Conservation (phyloP, 1,140 invertebrate genomes). For the Apolygus lucorum region DNA sequence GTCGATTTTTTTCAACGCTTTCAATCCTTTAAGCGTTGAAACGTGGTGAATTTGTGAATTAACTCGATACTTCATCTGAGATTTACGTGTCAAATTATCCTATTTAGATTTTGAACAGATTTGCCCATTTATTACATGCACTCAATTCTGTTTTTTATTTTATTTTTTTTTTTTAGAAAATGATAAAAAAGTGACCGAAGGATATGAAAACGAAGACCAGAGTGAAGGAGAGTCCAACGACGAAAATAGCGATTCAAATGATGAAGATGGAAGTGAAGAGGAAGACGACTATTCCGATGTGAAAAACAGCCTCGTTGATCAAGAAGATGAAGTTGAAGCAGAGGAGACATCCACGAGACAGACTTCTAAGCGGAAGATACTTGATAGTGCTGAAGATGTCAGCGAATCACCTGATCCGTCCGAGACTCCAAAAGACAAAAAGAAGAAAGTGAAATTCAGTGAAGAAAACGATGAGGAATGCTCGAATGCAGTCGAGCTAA, state of each 20-base stretch:
- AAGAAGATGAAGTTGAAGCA: slow-evolving; percentile 37
- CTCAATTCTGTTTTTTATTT: slow-evolving; percentile 14
- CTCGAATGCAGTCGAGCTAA: slow-evolving; percentile 26
- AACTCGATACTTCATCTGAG: too few species aligned
- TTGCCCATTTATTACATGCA: too few species aligned
- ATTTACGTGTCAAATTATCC: too few species aligned
- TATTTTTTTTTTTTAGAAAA: slow-evolving; percentile 14
- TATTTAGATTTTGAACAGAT: too few species aligned
- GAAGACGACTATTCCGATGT: slow-evolving; percentile 31
- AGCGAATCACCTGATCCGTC: too few species aligned
- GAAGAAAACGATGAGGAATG: neutral
- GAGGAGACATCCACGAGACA: slow-evolving; percentile 35
- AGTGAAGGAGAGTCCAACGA: neutral
- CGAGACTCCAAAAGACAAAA: slow-evolving; percentile 28
- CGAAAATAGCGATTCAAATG: too few species aligned
- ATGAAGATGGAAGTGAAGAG: slow-evolving; percentile 37
- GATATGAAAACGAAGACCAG: neutral
- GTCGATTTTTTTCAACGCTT: too few species aligned
- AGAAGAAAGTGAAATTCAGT: slow-evolving; percentile 22
- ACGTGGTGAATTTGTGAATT: too few species aligned
- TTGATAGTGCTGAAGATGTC: too few species aligned
- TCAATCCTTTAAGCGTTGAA: too few species aligned
- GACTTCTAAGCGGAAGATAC: slow-evolving; percentile 34
- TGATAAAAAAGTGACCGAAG: neutral
- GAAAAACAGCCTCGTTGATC: slow-evolving; percentile 28